Evolutionary conservation across 2,888 invertebrate species (phyloP).

Genomic region (Cyrtodaria siliqua): DNA sequence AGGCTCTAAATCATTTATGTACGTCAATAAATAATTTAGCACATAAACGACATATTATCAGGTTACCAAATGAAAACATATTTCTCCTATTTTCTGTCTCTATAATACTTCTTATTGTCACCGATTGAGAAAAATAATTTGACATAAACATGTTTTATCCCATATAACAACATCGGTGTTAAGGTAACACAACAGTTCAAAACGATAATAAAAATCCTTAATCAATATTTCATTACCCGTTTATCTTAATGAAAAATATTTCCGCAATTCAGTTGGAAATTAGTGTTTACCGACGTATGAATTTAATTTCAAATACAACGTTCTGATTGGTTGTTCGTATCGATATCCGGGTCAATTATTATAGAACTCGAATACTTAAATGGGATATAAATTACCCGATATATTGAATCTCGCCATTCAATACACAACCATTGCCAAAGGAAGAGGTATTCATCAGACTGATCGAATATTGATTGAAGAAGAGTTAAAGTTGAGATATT

Average conservation of each 20-base stretch:
- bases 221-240: not conserved
- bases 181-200: too few species aligned
- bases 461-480: not conserved
- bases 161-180: too few species aligned
- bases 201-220: not conserved
- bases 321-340: not conserved
- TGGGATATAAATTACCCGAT: not conserved
- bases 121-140: too few species aligned
- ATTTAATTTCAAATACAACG: not conserved
- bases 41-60: too few species aligned
- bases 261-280: not conserved
- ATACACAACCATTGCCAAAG: not conserved
- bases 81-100: too few species aligned
- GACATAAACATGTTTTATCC: too few species aligned
- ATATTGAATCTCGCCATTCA: not conserved
- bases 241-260: slow-evolving; percentile 2
- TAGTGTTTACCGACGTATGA: not conserved
- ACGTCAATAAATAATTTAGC: too few species aligned
- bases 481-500: not conserved
- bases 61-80: too few species aligned
- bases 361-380: not conserved
- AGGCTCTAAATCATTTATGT: too few species aligned
- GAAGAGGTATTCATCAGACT: not conserved
- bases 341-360: not conserved
- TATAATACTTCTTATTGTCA: too few species aligned